Evolutionary conservation across 2,797 vertebrate species (phyloP).

Genomic region (Sphenopsis melanotis): DNA sequence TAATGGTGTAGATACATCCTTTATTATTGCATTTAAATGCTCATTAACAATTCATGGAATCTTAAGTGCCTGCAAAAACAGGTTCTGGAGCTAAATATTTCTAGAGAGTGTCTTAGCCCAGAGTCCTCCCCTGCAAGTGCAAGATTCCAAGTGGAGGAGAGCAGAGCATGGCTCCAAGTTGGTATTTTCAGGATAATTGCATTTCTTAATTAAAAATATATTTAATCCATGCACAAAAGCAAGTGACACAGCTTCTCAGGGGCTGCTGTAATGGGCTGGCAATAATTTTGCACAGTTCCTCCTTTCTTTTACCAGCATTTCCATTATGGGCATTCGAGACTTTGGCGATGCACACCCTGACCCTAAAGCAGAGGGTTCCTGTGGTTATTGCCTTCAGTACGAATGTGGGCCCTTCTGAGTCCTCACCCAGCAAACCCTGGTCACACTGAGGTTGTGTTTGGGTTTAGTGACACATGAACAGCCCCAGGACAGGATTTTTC

Average conservation of each 20-base stretch:
- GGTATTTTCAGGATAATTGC: not conserved
- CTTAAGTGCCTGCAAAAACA: slow-evolving; percentile 21
- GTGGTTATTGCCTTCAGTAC: too few relatives aligned
- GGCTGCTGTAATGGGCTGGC: not conserved
- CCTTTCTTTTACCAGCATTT: not conserved
- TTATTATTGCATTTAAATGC: slow-evolving; percentile 49
- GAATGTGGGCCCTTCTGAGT: not conserved
- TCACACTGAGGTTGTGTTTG: not conserved
- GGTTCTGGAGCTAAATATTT: slow-evolving; percentile 29
- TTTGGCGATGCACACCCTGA: not conserved
- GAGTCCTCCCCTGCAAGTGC: not conserved
- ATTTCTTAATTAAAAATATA: slow-evolving; percentile 29
- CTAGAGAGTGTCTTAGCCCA: not conserved
- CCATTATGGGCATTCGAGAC: not conserved
- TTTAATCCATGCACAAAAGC: slow-evolving; percentile 24
- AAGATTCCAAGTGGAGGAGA: not conserved
- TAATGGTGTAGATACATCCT: not conserved
- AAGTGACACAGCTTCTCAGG: not conserved
- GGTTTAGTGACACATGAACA: not conserved
- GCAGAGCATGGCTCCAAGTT: not conserved
- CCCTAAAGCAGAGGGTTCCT: not conserved
- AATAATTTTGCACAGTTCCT: not conserved
- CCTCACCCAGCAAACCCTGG: not conserved
- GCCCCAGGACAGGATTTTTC: not conserved
- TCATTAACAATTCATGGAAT: slow-evolving; percentile 54